These are phyloP conservation scores for Caenorhabditis zanzibari DNA, from an alignment of 2,888 invertebrate genomes.

Conservation along the genomic window DNA sequence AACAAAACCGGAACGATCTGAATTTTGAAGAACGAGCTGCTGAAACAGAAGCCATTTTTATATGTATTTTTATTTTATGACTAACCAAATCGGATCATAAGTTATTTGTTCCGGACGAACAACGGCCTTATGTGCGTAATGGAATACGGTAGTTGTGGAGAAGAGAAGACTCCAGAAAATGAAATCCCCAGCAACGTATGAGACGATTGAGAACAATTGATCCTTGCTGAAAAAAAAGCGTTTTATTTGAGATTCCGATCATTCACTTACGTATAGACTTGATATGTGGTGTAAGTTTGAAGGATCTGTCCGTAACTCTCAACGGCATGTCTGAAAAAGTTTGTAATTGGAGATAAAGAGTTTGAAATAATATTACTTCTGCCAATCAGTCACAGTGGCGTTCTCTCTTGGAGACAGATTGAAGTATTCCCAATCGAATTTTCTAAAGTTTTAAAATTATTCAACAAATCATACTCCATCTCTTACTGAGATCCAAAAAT, in stretches of 20 bases:
- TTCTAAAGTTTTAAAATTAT: conserved; percentile 16
- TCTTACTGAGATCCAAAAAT: conserved; percentile 64
- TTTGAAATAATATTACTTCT: conserved; percentile 34
- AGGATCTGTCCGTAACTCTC: conserved; percentile 62
- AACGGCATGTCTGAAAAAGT: conserved; percentile 57
- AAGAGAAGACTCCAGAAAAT: conserved; percentile 69
- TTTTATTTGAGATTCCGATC: not conserved
- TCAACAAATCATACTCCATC: too few species aligned
- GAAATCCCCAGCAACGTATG: conserved; percentile 60
- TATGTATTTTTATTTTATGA: not conserved
- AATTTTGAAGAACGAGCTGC: conserved; percentile 54
- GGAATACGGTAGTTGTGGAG: conserved; percentile 65
- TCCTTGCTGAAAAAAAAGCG: conserved; percentile 37
- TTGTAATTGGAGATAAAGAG: not conserved
- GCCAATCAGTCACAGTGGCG: conserved; percentile 54
- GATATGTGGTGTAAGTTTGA: conserved; percentile 69
- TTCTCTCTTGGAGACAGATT: conserved; percentile 43
- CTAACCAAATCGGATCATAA: conserved; percentile 65
- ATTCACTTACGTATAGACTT: conserved; percentile 63
- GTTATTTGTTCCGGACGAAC: conserved; percentile 66
- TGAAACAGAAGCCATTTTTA: conserved; percentile 3
- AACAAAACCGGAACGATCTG: conserved; percentile 60
- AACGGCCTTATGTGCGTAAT: conserved; percentile 67
- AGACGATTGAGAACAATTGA: conserved; percentile 55
- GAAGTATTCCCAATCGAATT: conserved; percentile 50